A percentile compares a stretch with the other conserved stretches of the same genome.
phyloP scores from a whole-genome alignment of 2,797 vertebrate genomes.

The Enteromius trimaculatus region DNA sequence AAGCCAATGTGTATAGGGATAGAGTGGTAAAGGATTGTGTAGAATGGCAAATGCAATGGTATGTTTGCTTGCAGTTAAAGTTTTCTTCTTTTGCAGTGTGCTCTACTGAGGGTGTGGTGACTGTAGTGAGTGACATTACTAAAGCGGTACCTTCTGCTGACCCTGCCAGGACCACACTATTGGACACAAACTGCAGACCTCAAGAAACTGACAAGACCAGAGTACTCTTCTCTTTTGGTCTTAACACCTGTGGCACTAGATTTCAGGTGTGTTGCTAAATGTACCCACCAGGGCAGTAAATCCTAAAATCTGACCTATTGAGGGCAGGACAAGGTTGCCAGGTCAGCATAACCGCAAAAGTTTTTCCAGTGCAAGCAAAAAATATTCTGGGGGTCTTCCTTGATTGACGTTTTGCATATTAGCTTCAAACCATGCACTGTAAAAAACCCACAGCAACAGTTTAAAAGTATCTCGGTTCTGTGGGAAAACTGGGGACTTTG shows the following conservation, averaged over 20 bases:
- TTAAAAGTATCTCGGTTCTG: neutral
- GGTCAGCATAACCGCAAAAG: too few species aligned
- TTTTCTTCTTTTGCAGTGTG: conserved; percentile 69
- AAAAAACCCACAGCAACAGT: too few species aligned
- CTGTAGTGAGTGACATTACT: conserved; percentile 71
- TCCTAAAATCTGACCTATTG: conserved; percentile 28
- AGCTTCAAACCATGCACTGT: too few species aligned
- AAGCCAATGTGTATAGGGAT: neutral
- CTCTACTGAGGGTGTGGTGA: conserved; percentile 75
- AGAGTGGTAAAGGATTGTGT: neutral
- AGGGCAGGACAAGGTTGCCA: too few species aligned
- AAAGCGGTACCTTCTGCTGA: conserved; percentile 60
- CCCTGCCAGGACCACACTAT: conserved; percentile 68
- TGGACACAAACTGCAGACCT: conserved; percentile 73
- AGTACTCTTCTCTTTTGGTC: conserved; percentile 76
- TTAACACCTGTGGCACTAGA: conserved; percentile 78
- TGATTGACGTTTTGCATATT: too few species aligned
- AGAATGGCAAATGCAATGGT: neutral
- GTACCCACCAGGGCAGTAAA: too few species aligned
- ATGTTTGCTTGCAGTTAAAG: neutral
- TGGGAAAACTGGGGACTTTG: neutral
- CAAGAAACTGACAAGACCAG: conserved; percentile 67
- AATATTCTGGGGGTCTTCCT: too few species aligned
- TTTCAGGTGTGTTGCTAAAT: conserved; percentile 56
- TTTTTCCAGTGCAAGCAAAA: too few species aligned